phyloP scores from a whole-genome alignment of 2,888 invertebrate species.

The Bombylius discolor region DNA sequence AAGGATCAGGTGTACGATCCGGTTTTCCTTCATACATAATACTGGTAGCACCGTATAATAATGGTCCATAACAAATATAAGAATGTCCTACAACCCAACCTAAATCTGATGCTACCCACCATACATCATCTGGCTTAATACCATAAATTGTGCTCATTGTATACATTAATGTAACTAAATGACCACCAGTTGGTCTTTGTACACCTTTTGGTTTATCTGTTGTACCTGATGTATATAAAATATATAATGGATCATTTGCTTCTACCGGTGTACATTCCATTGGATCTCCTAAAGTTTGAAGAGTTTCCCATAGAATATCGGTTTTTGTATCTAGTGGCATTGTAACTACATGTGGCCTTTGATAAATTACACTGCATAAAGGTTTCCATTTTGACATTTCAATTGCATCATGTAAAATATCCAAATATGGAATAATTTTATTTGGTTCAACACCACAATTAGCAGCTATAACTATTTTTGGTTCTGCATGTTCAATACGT shows the following conservation, averaged over 20 bases:
- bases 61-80: conserved; percentile 85
- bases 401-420: conserved; percentile 47
- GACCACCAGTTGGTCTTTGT: conserved; percentile 76
- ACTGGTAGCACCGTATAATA: conserved; percentile 64
- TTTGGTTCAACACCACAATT: conserved; percentile 85
- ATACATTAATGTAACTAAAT: conserved; percentile 76
- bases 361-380: conserved; percentile 67
- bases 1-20: conserved; percentile 84
- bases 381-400: conserved; percentile 60
- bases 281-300: conserved; percentile 49
- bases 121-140: conserved; percentile 68
- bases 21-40: conserved; percentile 89
- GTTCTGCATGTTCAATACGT: conserved; percentile 77
- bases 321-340: conserved; percentile 48
- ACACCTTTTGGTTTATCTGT: conserved; percentile 65
- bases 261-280: conserved; percentile 74
- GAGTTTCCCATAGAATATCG: conserved; percentile 67
- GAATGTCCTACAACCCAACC: conserved; percentile 94
- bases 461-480: conserved; percentile 77
- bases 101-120: conserved; percentile 61
- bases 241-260: conserved; percentile 80
- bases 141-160: conserved; percentile 73
- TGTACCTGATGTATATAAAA: conserved; percentile 86
- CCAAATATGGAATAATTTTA: conserved; percentile 49
- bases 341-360: conserved; percentile 55